These are phyloP conservation scores for Nyctereutes procyonoides DNA, from an alignment of 2,113 vertebrate species.

Conservation along the genomic window DNA sequence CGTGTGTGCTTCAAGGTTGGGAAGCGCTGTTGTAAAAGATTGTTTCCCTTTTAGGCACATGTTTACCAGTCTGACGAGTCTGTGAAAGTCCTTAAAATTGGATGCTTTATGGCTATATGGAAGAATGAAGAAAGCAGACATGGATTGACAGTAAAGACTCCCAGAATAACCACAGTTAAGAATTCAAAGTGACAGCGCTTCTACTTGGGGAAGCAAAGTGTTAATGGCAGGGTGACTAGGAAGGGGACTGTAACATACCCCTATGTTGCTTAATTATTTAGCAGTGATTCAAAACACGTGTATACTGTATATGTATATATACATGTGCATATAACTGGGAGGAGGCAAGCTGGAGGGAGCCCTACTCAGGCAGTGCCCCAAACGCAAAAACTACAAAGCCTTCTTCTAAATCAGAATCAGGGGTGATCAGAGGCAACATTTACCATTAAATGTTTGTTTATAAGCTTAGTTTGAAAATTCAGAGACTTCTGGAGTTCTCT, in stretches of 20 bases:
- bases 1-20: background rate
- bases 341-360: background rate
- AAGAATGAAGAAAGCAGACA: background rate
- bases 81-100: background rate
- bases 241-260: background rate
- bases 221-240: background rate
- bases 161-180: background rate
- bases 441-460: background rate
- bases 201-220: background rate
- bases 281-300: background rate
- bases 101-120: background rate
- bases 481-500: background rate
- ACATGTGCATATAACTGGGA: background rate
- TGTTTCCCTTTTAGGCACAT: background rate
- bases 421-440: background rate
- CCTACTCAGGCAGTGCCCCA: background rate
- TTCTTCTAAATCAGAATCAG: background rate
- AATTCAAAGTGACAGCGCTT: slow-evolving; percentile 2
- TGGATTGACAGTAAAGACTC: background rate
- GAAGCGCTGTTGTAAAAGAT: background rate
- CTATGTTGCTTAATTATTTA: slow-evolving; percentile 42
- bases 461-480: background rate
- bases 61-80: background rate
- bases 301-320: background rate
- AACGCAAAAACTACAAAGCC: background rate